Evolutionary conservation across 2,113 vertebrate genomes (phyloP), one percentile per base, ranked within the genome.

Genomic region (Condylura cristata): DNA sequence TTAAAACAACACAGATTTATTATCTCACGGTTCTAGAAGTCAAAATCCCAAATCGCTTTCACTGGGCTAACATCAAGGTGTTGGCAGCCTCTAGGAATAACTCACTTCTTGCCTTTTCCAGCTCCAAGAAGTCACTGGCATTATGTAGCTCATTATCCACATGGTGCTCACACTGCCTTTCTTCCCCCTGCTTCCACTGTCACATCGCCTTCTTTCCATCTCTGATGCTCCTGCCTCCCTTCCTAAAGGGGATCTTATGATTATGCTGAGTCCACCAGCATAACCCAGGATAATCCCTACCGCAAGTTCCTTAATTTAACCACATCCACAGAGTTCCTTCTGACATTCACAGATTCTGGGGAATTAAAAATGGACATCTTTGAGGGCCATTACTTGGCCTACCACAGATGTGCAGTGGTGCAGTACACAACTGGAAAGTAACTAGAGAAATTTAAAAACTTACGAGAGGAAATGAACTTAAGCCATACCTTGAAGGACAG

Each of bases 381-480:
- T 66, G 1, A 18, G 18, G 6, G 5, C 4, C 37, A 56, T 76
- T 65, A 72, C 17, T 90, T 39, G 66, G 18, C 46, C 80, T 68
- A 37, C 58, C 66, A 71, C 44, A 86, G 30, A 58, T 65, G 20
- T 22, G 30, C n/a, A 61, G 8, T 32, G 79, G 6, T 91, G 28
- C 2, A 20, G 12, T 32, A 4, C 44, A 86, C 39, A 85, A 75
- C 0, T 82, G 30, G n/a, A 22, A 70, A 51, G 39, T 26, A 83
- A 60, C 9, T 13, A 46, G 20, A 56, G 46, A 70, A 90, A 90
- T 9, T 30, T 86, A 4, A 18, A 75, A 85, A 30, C 2, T 41
- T 65, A 82, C 39, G 24, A 91, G 26, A 85, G 44, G 48, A 89
- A 90, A 90, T 90, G 12, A 66, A 86, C 10, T 51, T 46, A 90